Evolutionary conservation across 1,140 invertebrate genomes (phyloP).

Genomic region (Dinoponera quadriceps): DNA sequence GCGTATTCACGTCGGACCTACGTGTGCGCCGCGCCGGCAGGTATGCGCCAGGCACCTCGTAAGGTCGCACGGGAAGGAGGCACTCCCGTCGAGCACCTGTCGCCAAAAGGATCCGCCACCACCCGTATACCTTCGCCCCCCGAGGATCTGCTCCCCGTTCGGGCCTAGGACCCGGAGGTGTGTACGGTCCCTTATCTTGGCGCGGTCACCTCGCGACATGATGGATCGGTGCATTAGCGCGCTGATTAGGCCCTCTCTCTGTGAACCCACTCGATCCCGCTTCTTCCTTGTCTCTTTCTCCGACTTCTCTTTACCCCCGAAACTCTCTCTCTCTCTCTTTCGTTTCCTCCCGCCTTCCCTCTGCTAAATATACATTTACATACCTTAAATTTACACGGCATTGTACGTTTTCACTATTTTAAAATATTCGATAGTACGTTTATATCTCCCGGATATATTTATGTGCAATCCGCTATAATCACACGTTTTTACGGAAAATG

Average conservation of each 20-base stretch:
- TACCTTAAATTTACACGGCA: no score
- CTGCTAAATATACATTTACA: no score
- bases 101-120: slow-evolving; percentile 59
- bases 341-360: not conserved
- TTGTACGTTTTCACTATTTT: no score
- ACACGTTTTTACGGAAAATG: no score
- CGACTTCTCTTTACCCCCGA: not conserved
- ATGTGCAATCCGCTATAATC: no score
- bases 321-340: not conserved
- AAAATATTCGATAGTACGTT: no score
- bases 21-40: slow-evolving; percentile 26
- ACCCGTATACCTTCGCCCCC: slow-evolving; percentile 19
- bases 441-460: no score
- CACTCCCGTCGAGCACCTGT: slow-evolving; percentile 69
- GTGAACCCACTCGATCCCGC: slow-evolving; percentile 14
- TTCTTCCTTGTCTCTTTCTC: slow-evolving; percentile 1
- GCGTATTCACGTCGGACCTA: slow-evolving; percentile 5
- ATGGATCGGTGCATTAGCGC: slow-evolving; percentile 82
- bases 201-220: slow-evolving; percentile 71
- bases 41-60: slow-evolving; percentile 37
- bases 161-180: slow-evolving; percentile 44
- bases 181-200: slow-evolving; percentile 66
- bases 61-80: slow-evolving; percentile 42
- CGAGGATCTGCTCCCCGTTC: slow-evolving; percentile 18
- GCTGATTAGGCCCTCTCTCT: slow-evolving; percentile 76